phyloP scores from a whole-genome alignment of 37 sponge, comb jelly and placozoan species.

The Ephydatia muelleri region DNA sequence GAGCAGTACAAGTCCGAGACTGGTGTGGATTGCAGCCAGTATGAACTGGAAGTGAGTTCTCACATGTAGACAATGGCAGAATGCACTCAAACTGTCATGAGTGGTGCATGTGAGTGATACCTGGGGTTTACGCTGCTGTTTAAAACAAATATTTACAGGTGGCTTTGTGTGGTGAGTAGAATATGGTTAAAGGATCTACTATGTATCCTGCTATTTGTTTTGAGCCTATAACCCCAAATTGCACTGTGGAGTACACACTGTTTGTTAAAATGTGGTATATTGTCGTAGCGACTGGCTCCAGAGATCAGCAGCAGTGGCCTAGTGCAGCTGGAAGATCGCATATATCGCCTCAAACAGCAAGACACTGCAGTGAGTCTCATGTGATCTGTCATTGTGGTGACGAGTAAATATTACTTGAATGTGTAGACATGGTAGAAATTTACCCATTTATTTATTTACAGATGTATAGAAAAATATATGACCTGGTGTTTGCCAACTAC shows the following conservation, averaged over 20 bases:
- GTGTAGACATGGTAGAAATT: background rate
- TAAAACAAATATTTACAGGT: too few species aligned
- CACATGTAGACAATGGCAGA: background rate
- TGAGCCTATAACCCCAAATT: background rate
- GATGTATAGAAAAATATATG: constrained; percentile 48
- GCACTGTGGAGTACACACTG: background rate
- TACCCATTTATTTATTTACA: background rate
- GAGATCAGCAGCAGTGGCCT: constrained; percentile 27
- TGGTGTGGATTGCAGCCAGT: constrained; percentile 23
- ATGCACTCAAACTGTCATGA: too few species aligned
- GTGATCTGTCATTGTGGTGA: background rate
- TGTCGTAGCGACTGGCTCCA: constrained; percentile 27
- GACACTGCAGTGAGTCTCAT: constrained; percentile 60
- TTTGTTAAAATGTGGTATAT: background rate
- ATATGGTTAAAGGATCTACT: too few species aligned
- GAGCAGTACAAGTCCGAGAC: constrained; percentile 23
- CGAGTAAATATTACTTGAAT: constrained; percentile 8
- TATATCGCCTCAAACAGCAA: constrained; percentile 50
- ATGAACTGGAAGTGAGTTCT: constrained; percentile 39
- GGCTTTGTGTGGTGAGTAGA: too few species aligned
- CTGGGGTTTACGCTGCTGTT: too few species aligned
- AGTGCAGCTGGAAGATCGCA: constrained; percentile 47
- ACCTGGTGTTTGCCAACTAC: constrained; percentile 60
- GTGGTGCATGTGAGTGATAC: too few species aligned
- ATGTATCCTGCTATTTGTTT: background rate